Evolutionary conservation across 2,113 vertebrate genomes (phyloP), one percentile per base, ranked within the genome.

Genomic region (Nesogale talazaci): DNA sequence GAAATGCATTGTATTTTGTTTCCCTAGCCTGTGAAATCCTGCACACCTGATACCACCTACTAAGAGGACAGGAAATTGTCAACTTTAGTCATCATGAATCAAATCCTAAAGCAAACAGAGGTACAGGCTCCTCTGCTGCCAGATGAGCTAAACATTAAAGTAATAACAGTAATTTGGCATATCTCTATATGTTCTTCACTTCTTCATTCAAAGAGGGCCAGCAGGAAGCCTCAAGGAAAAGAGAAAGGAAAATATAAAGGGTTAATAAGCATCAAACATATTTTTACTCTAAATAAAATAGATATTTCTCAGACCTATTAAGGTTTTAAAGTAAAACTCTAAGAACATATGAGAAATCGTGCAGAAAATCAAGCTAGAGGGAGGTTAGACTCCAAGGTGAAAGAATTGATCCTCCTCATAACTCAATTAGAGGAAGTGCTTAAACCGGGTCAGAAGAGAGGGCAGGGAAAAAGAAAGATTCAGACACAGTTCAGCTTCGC

Each of bases 311-410:
- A 81, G 15, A 14, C n/a, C 85, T 59, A 17, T 75, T 75, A 77
- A 31, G 1, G 42, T 93, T 94, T 52, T 82, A 86, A 95, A 92
- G 63, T 90, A 94, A 88, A 89, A 90, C 83, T 82, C 86, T 94
- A 95, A 92, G 59, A 76, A 29, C 27, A 70, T 88, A 70, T 82
- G 23, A 94, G n/a, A 92, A 93, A 94, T 61, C 65, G 2, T 92
- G 27, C 36, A 88, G 61, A 93, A 95, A 76, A 89, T 86, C 16
- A 42, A 83, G 7, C 17, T 38, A 86, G 36, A 81, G 22, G 52
- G 0, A 3, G 20, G 1, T 89, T 42, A 70, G 19, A 2, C 15
- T 94, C 42, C 61, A 91, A 34, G 16, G 42, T 36, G 29, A 76
- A 91, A 94, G 15, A 6, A 67, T 1, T 59, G 38, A 57, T 56